Percentiles rank a stretch among this genome's conserved stretches.
Conservation (phyloP, 1,140 invertebrate genomes). For the Lethocerus indicus region DNA sequence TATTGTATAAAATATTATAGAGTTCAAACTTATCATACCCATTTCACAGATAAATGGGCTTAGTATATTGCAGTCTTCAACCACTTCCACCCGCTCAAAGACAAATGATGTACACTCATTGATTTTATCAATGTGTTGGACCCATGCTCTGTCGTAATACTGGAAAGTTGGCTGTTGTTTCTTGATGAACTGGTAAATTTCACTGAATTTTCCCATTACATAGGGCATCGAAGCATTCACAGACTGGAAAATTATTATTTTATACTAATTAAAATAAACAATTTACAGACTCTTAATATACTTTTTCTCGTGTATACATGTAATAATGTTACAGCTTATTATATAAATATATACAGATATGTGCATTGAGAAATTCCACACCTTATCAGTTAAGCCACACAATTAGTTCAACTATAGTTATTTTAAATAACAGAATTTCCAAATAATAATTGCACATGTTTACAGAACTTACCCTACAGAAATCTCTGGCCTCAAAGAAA, state of each 20-base stretch:
- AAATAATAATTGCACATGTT: slow-evolving; percentile 5
- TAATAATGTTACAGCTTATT: no score
- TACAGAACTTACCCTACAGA: slow-evolving; percentile 52
- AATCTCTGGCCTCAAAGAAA: slow-evolving; percentile 71
- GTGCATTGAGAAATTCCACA: background rate
- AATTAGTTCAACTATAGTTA: no score
- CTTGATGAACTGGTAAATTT: slow-evolving; percentile 54
- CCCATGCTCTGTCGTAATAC: slow-evolving; percentile 74
- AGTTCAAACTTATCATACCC: slow-evolving; percentile 34
- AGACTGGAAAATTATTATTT: slow-evolving; percentile 30
- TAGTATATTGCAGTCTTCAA: slow-evolving; percentile 55
- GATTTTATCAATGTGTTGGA: slow-evolving; percentile 73
- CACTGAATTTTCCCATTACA: slow-evolving; percentile 50
- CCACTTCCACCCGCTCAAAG: slow-evolving; percentile 45
- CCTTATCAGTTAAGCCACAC: background rate
- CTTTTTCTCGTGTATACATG: no score
- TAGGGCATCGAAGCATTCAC: slow-evolving; percentile 87
- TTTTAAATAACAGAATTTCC: no score
- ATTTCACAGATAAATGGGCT: slow-evolving; percentile 86
- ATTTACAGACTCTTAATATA: background rate
- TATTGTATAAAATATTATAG: background rate
- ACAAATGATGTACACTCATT: slow-evolving; percentile 72
- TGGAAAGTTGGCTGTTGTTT: slow-evolving; percentile 63
- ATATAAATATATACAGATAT: background rate
- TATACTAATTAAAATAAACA: background rate